Percentiles rank a stretch among this genome's conserved stretches.
phyloP scores from a whole-genome alignment of 1,140 invertebrate species.

The Akabosia matsudoensis region DNA sequence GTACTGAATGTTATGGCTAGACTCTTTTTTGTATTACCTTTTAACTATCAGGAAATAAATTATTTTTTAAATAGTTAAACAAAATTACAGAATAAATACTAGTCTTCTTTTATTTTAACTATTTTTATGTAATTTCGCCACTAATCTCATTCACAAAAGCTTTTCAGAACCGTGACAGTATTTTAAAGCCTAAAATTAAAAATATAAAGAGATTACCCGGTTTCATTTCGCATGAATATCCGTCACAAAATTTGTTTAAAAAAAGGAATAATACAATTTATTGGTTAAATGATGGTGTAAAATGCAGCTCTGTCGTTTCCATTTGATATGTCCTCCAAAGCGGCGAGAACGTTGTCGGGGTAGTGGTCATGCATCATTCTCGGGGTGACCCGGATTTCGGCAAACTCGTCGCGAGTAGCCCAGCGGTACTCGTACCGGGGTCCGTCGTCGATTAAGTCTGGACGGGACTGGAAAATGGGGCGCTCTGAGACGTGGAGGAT shows the following conservation, averaged over 20 bases:
- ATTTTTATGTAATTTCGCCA: no score
- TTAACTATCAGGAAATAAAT: no score
- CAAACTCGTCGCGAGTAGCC: slow-evolving; percentile 51
- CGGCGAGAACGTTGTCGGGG: slow-evolving; percentile 47
- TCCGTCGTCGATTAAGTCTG: slow-evolving; percentile 37
- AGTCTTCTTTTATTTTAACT: no score
- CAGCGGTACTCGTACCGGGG: slow-evolving; percentile 50
- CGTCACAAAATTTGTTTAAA: no score
- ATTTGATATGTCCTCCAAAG: slow-evolving; percentile 37
- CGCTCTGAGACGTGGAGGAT: slow-evolving; percentile 43
- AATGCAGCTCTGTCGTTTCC: not conserved
- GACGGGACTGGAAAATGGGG: slow-evolving; percentile 41
- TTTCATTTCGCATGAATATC: not conserved
- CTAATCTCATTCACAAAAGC: no score
- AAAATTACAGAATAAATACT: no score
- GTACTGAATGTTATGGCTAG: no score
- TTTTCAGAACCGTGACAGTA: no score
- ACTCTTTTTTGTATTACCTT: no score
- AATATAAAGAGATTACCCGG: not conserved
- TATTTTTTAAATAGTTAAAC: no score
- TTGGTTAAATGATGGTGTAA: slow-evolving; percentile 12
- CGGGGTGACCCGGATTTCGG: slow-evolving; percentile 52
- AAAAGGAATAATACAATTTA: no score
- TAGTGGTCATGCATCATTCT: slow-evolving; percentile 54
- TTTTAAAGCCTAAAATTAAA: no score